Conservation (phyloP, 2,888 invertebrate species). For the Harmothoe impar region DNA sequence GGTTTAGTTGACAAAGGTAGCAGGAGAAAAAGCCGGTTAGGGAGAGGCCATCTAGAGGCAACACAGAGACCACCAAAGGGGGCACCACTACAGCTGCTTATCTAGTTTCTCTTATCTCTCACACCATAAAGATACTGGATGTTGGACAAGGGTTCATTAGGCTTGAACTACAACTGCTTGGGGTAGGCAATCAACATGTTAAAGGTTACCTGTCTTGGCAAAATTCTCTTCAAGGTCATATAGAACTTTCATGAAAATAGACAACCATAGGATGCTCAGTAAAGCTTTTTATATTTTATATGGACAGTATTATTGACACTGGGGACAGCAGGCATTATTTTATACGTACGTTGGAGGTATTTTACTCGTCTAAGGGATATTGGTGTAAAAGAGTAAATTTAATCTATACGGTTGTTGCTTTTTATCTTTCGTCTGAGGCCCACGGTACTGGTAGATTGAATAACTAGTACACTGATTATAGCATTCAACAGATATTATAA, state of each 20-base stretch:
- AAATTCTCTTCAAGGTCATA: conserved; percentile 57
- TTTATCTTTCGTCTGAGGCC: too few relatives aligned
- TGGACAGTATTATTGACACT: too few relatives aligned
- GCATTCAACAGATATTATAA: too few relatives aligned
- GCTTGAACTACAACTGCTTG: background rate
- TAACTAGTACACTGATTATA: too few relatives aligned
- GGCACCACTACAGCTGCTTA: background rate
- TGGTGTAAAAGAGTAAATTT: too few relatives aligned
- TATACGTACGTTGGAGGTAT: too few relatives aligned
- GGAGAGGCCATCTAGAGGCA: background rate
- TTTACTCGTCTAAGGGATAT: too few relatives aligned
- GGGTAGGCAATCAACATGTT: background rate
- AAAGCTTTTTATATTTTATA: background rate
- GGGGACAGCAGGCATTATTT: too few relatives aligned
- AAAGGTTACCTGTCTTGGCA: conserved; percentile 22
- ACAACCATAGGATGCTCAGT: conserved; percentile 20
- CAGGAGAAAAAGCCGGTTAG: conserved; percentile 25
- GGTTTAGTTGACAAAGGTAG: background rate
- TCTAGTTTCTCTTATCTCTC: background rate
- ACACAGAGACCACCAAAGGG: background rate
- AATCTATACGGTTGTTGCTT: too few relatives aligned
- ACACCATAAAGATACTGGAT: background rate
- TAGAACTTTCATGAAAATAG: conserved; percentile 40
- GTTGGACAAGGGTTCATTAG: conserved; percentile 1
- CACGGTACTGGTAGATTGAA: too few relatives aligned